These are phyloP conservation scores for Carpatolechia fugitivella DNA, from an alignment of 2,888 invertebrate species.

Conservation along the genomic window DNA sequence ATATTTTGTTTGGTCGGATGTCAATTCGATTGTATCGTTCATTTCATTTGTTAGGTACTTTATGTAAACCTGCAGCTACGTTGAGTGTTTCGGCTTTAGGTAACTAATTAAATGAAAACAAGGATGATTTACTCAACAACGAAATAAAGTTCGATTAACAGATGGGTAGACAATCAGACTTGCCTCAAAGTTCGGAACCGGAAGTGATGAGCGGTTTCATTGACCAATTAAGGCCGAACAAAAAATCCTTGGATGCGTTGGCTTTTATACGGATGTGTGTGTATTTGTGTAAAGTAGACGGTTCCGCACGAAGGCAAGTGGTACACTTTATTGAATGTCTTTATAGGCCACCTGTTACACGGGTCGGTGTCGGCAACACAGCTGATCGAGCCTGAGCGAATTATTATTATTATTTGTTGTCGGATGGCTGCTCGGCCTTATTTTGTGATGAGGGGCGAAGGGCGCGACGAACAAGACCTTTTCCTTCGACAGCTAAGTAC, in stretches of 20 bases:
- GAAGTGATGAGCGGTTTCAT: no score
- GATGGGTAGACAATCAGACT: no score
- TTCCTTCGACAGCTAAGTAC: slow-evolving; percentile 35
- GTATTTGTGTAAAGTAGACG: slow-evolving; percentile 66
- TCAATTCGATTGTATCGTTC: not conserved
- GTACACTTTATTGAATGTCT: slow-evolving; percentile 78
- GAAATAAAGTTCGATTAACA: no score
- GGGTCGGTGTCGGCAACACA: slow-evolving; percentile 75
- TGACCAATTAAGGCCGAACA: not conserved
- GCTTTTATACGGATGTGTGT: slow-evolving; percentile 36
- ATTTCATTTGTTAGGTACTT: not conserved
- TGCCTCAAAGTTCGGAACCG: no score
- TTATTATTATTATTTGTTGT: slow-evolving; percentile 72
- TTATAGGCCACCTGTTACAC: slow-evolving; percentile 80
- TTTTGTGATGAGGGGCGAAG: slow-evolving; percentile 64
- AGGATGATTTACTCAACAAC: no score
- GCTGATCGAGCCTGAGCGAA: slow-evolving; percentile 74
- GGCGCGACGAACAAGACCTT: slow-evolving; percentile 47
- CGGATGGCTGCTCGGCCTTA: slow-evolving; percentile 57
- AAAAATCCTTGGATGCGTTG: slow-evolving; percentile 24
- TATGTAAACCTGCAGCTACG: no score
- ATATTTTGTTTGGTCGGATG: not conserved
- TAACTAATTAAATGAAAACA: no score
- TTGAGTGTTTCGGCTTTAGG: no score
- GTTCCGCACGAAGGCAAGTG: slow-evolving; percentile 73